Evolutionary conservation across 2,888 invertebrate genomes (phyloP).

Genomic region (Drosophila borborema): DNA sequence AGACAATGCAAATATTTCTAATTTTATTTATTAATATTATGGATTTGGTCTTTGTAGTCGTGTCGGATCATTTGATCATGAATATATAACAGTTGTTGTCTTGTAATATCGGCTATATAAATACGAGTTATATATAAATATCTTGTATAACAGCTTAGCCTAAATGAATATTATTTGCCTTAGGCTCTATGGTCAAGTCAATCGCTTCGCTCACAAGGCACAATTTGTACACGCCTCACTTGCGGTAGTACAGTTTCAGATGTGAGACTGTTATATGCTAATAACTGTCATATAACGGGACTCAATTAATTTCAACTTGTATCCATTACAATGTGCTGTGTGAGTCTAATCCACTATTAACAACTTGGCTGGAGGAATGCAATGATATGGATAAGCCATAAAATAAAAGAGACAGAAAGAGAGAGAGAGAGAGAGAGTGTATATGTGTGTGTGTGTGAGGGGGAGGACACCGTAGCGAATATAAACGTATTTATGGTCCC

Average conservation of each 20-base stretch:
- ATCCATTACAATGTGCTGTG: conserved; percentile 9
- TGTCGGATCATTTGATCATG: neutral
- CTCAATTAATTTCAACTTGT: conserved; percentile 14
- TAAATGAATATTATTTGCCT: neutral
- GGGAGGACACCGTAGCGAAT: neutral
- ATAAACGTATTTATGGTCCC: conserved; percentile 12
- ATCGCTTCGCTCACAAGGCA: conserved; percentile 38
- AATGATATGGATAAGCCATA: conserved; percentile 19
- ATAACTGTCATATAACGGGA: conserved; percentile 1
- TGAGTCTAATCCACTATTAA: neutral
- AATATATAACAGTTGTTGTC: conserved; percentile 10
- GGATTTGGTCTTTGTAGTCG: conserved; percentile 1
- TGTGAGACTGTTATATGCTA: neutral
- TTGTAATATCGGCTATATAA: neutral
- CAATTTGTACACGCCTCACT: conserved; percentile 27
- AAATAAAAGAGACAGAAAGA: neutral
- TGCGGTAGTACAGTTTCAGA: conserved; percentile 1
- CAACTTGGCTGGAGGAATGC: conserved; percentile 32
- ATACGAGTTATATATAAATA: conserved; percentile 7
- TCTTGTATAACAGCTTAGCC: conserved; percentile 19
- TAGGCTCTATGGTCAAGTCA: conserved; percentile 21
- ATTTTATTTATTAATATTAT: neutral
- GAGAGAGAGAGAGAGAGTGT: neutral
- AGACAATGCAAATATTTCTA: conserved; percentile 19
- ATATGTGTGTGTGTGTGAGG: neutral